Base-by-base conservation (phyloP, 2,888 invertebrate genomes). In the Junonia oenone region DNA sequence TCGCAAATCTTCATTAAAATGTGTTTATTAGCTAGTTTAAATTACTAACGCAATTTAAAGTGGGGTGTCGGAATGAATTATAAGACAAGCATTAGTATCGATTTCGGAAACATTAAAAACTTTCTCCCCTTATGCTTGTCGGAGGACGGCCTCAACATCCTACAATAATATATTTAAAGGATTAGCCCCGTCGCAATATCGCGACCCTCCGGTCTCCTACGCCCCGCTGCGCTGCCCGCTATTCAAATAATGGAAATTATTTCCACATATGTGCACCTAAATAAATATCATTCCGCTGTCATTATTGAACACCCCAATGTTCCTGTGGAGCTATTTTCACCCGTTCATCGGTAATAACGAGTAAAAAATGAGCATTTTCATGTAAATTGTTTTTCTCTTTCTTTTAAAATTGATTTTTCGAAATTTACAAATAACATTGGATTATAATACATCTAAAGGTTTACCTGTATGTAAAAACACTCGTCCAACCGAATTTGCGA, bases 101-200 rank as follows among this genome's bases (percentile, higher is more conserved):
- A 84, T 85, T 82, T 78, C 65, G 75, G 70, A 72, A 75, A 68
- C 81, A 78, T 84, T 85, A 86, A 87, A 87, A 83, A 83, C 69
- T 76, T 68, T 68, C 73, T 72, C 76, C 78, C 68, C 73, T 72
- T 68, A 67, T 68, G 69, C 68, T 66, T 69, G 76, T 76, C 80
- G 81, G 74, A 73, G 75, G 77, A 70, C 71, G 69, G 68, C 78
- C 81, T 79, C 82, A 79, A 82, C 82, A 78, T 82, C 73, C 78
- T 74, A 76, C 86, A 85, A 89, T 90, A 89, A 90, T 90, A 90
- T 90, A 90, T 90, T 90, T 90, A 90, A 90, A 90, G 89, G 90
- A 90, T 90, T 90, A 89, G 81, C 81, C 78, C 70, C 78, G 82
- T 79, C 82, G 88, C 84, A 90, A 89, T 89, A 89, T 85, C 83